Base-by-base conservation (phyloP, 2,113 vertebrate species). In the Chionodraco myersi region DNA sequence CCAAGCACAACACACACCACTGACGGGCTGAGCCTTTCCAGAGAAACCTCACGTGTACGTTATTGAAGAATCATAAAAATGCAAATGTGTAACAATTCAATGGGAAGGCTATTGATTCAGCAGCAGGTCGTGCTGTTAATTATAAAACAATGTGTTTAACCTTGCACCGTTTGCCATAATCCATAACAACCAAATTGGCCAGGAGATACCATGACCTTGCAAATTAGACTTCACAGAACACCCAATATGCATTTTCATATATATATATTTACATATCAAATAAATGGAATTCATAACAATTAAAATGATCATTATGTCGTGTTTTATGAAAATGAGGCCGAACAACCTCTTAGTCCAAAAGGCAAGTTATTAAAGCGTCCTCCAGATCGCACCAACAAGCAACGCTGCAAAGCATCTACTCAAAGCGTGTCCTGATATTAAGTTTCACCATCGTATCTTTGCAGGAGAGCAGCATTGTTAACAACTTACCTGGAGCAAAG, bases 401-500 rank as follows among this genome's bases (percentile, higher is more conserved):
- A 41, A 51, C 0, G 12, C 23, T 23, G 67, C 26, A 57, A 30
- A 61, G 6, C 34, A 61, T 69, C 26, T 9, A 13, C 41, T n/a
- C 41, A 49, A 23, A 63, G 14, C 53, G 11, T 44, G 36, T 18
- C 8, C 1, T 9, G 63, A 48, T 9, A 41, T 21, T 2, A 21
- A 21, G 21, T 21, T n/a, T n/a, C n/a, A n/a, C n/a, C n/a, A n/a
- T 21, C 21, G 21, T 21, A 21, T 45, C 10, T 65, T 71, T 59
- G 26, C 18, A 48, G 21, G 21, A 16, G 2, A 34, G 36, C 3
- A 18, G 18, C 1, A 48, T 21, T 45, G 71, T 26, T 16, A 26
- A 45, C 4, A 18, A 63, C 91, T 81, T 88, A 99, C 98, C 98
- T 95, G 97, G 96, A 82, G 98, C 97, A 88, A 99, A 99, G 91